Conservation (phyloP, 2,113 vertebrate genomes). For the Saccopteryx bilineata region DNA sequence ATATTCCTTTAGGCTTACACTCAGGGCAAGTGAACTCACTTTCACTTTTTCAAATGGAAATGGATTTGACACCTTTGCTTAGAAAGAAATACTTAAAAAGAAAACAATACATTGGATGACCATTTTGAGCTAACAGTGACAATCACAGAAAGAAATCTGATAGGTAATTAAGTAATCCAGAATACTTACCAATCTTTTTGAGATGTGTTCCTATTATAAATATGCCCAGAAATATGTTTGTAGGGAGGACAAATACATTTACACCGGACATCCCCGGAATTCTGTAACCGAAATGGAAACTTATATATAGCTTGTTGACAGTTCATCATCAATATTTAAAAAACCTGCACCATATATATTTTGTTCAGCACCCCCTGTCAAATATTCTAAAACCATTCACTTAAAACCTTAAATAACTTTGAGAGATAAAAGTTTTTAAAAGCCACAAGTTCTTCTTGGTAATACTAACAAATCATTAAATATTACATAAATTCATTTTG, state of each 20-base stretch:
- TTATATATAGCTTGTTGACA: conserved; percentile 59
- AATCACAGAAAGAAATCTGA: conserved; percentile 41
- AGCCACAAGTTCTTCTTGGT: background rate
- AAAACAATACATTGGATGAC: conserved; percentile 25
- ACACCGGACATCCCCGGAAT: conserved; percentile 96
- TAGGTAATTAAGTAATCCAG: conserved; percentile 18
- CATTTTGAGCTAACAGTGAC: conserved; percentile 24
- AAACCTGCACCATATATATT: conserved; percentile 31
- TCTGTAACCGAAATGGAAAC: conserved; percentile 88
- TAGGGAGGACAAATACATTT: conserved; percentile 99
- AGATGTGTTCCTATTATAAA: conserved; percentile 98
- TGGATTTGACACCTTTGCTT: conserved; percentile 45
- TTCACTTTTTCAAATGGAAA: conserved; percentile 56
- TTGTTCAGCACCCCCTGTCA: conserved; percentile 15
- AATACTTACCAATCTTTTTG: conserved; percentile 97
- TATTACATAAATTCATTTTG: conserved; percentile 40
- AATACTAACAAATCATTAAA: conserved; percentile 46
- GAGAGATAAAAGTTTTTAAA: conserved; percentile 18
- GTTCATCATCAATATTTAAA: background rate
- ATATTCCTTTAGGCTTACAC: background rate
- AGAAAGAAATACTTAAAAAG: conserved; percentile 61
- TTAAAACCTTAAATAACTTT: conserved; percentile 59
- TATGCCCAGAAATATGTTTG: conserved; percentile 94
- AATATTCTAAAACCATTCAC: conserved; percentile 51
- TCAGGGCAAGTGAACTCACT: background rate